Evolutionary conservation across 2,888 invertebrate genomes (phyloP), one percentile per base, ranked within the genome.

Genomic region (Drosophila picticornis): DNA sequence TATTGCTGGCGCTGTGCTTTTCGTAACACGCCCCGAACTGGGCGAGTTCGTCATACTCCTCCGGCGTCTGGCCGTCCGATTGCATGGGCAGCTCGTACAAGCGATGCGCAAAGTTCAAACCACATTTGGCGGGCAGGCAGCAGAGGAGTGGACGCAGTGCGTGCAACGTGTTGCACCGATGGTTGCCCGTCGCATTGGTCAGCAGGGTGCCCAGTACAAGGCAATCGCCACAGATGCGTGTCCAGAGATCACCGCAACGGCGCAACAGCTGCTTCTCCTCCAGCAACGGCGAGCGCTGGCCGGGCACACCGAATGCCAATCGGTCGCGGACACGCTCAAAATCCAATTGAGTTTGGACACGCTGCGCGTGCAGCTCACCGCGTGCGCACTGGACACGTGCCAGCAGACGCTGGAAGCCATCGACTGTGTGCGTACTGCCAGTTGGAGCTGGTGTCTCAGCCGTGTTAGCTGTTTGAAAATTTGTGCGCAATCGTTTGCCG

Each of bases 241-340:
- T 76, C 92, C 92, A 92, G 2, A 92, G 77, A 70, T 93, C 91
- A 9, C 92, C 92, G 53, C 90, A 90, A 11, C 91, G 90, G 0
- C 83, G 78, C n/a, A 92, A 58, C 43, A 91, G 73, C 70, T 89
- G 90, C 52, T 92, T 91, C 71, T 92, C 93, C 40, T 93, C 93
- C 13, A 91, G 64, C 34, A 90, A 61, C 10, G 83, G 69, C 13
- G 90, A 88, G 0, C 92, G 85, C 38, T 90, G 36, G 6, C 76
- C 78, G 9, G 91, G 87, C 31, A 68, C 62, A 0, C 92, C 93
- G 53, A 91, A 91, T 0, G 75, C 58, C 11, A 84, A 66, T n/a
- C 57, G 75, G 13, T 84, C 88, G 36, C 78, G 84, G 1, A 75
- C 60, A 1, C 71, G 78, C 10, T 64, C 58, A 51, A 92, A 90